Evolutionary conservation across 2,888 invertebrate genomes (phyloP), one percentile per base, ranked within the genome.

Genomic region (Acanthosoma haemorrhoidale): DNA sequence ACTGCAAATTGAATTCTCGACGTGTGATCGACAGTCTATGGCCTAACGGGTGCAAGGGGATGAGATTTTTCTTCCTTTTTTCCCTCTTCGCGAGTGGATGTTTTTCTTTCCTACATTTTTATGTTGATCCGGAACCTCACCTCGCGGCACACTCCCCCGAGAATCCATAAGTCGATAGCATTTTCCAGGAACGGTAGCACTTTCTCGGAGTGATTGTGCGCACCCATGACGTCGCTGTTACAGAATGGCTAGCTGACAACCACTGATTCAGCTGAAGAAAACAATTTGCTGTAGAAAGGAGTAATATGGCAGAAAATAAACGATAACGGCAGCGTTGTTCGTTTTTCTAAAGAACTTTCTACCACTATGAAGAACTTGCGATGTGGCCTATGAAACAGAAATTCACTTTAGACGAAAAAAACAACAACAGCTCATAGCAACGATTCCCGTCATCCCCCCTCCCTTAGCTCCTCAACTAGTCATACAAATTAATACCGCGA

Each of bases 11-110:
- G 41, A 64, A 64, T 63, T 64, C 64, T 29, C 31, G 64, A 64
- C 64, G 64, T 64, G 64, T 64, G 64, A 64, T 64, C 64, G 64
- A 64, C 64, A 64, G 64, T 64, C 64, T 64, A 64, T 64, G 64
- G 64, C 41, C 64, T 64, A 64, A 64, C 64, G 61, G 61, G 21
- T 36, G 18, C 61, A 25, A 25, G 51, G n/a, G 18, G 25, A 13
- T 25, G 51, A 25, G n/a, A n/a, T n/a, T n/a, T 51, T 51, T 51
- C 29, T 25, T 25, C 51, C n/a, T 51, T 25, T 25, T 51, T n/a
- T n/a, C n/a, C n/a, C n/a, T n/a, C n/a, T n/a, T n/a, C n/a, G n/a
- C n/a, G n/a, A n/a, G 29, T 51, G 25, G 51, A n/a, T 51, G 51
- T 51, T 25, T 51, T 51, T 51, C 21, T 4, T 13, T 25, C 29